These are phyloP conservation scores for Stictocephala bisonia DNA, from an alignment of 2,888 invertebrate genomes.

Conservation along the genomic window DNA sequence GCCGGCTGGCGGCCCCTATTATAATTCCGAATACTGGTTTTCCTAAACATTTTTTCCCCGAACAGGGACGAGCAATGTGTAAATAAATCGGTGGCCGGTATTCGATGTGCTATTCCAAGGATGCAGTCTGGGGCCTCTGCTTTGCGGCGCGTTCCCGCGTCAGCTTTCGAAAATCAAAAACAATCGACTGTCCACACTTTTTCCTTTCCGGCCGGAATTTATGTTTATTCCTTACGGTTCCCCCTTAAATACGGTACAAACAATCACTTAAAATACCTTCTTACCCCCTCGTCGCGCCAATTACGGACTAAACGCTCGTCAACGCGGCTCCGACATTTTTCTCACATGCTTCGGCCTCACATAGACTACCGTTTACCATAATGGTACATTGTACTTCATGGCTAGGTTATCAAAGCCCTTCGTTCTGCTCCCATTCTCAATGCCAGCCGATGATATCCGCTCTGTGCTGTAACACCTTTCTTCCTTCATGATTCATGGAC, in stretches of 20 bases:
- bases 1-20: slow-evolving; percentile 35
- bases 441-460: no score
- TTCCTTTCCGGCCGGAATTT: slow-evolving; percentile 47
- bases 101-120: slow-evolving; percentile 34
- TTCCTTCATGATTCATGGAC: no score
- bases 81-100: slow-evolving; percentile 43
- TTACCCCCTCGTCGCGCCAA: slow-evolving; percentile 24
- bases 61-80: slow-evolving; percentile 35
- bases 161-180: slow-evolving; percentile 42
- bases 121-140: slow-evolving; percentile 2
- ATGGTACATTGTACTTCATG: no score
- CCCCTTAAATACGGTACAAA: slow-evolving; percentile 39
- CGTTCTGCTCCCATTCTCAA: no score
- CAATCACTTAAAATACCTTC: slow-evolving; percentile 48
- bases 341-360: slow-evolving; percentile 9
- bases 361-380: no score
- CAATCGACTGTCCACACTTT: slow-evolving; percentile 45
- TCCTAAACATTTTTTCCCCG: slow-evolving; percentile 41
- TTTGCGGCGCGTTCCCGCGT: slow-evolving; percentile 33
- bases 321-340: slow-evolving; percentile 10
- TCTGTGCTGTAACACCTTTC: no score
- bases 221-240: slow-evolving; percentile 42
- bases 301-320: slow-evolving; percentile 26
- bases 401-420: no score
- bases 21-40: slow-evolving; percentile 46